Conservation (phyloP, 1,140 invertebrate genomes). For the Ephestia elutella region DNA sequence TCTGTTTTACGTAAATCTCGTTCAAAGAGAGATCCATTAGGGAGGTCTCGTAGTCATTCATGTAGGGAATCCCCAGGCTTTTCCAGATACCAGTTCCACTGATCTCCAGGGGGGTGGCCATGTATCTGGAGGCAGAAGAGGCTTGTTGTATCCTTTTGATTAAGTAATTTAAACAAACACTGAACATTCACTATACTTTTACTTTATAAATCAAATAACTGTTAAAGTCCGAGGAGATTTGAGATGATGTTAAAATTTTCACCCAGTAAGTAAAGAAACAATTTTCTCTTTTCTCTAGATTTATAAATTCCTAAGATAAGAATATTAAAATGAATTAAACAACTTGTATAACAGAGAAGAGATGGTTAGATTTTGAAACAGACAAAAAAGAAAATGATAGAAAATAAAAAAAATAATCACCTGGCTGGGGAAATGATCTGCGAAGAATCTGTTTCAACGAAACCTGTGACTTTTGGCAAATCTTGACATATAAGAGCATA, state of each 20-base stretch:
- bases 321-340: neutral
- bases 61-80: slow-evolving; percentile 41
- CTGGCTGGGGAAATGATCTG: slow-evolving; percentile 54
- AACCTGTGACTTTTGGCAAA: slow-evolving; percentile 51
- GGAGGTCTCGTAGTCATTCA: slow-evolving; percentile 38
- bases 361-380: too few relatives aligned
- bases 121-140: slow-evolving; percentile 53
- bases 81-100: slow-evolving; percentile 38
- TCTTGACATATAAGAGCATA: slow-evolving; percentile 53
- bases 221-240: too few relatives aligned
- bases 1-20: slow-evolving; percentile 28
- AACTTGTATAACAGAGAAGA: too few relatives aligned
- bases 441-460: slow-evolving; percentile 46
- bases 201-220: too few relatives aligned
- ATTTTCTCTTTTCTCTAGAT: too few relatives aligned
- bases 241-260: too few relatives aligned
- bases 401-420: slow-evolving; percentile 23
- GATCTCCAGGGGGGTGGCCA: slow-evolving; percentile 47
- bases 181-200: neutral
- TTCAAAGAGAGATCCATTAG: slow-evolving; percentile 36
- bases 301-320: too few relatives aligned
- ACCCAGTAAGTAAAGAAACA: too few relatives aligned
- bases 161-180: neutral
- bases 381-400: neutral
- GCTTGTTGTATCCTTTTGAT: slow-evolving; percentile 26